These are phyloP conservation scores for Hipparchia sbordonii DNA, from an alignment of 2,888 invertebrate species.

Conservation along the genomic window DNA sequence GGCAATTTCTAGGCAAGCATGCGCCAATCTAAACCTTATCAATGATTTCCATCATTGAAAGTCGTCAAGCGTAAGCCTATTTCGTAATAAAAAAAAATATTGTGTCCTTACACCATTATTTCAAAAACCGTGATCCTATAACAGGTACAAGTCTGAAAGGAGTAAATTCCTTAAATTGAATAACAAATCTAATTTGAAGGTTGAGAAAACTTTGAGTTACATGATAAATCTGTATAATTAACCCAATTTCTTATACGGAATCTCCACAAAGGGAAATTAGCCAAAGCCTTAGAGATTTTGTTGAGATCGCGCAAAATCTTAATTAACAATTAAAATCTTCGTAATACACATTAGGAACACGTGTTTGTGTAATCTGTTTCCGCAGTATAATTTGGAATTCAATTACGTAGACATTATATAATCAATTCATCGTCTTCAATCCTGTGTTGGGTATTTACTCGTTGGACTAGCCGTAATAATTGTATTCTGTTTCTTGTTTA, in stretches of 20 bases:
- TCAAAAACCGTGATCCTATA: too few species aligned
- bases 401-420: conserved; percentile 23
- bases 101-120: too few species aligned
- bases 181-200: conserved; percentile 8
- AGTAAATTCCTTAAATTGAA: conserved; percentile 1
- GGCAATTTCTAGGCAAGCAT: too few species aligned
- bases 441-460: conserved; percentile 1
- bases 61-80: too few species aligned
- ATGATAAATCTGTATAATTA: conserved; percentile 16
- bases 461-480: conserved; percentile 3
- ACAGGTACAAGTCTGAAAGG: background rate
- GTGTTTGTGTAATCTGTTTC: conserved; percentile 16
- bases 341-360: background rate
- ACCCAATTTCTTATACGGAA: conserved; percentile 16
- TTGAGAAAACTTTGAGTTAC: background rate
- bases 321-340: conserved; percentile 6
- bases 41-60: too few species aligned
- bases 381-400: conserved; percentile 22
- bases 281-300: conserved; percentile 5
- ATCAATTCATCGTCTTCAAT: conserved; percentile 20
- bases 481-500: conserved; percentile 1
- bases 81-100: too few species aligned
- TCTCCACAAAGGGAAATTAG: conserved; percentile 13
- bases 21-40: too few species aligned
- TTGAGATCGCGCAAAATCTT: conserved; percentile 11